Percentiles rank a stretch among this genome's conserved stretches.
phyloP scores from a whole-genome alignment of 2,797 vertebrate genomes.

The Todus mexicanus region DNA sequence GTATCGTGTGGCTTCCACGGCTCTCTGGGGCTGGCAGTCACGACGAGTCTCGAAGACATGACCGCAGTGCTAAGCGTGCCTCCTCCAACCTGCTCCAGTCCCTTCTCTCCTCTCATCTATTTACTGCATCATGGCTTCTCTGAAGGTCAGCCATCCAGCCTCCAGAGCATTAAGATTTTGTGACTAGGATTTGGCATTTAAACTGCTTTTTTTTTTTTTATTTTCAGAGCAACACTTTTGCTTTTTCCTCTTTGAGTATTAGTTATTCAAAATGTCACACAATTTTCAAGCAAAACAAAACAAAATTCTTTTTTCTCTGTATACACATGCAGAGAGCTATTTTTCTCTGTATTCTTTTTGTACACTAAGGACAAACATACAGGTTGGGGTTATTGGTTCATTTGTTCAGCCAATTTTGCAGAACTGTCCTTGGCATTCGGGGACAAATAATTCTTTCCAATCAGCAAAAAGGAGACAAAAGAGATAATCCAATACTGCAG shows the following conservation, averaged over 20 bases:
- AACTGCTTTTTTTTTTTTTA: constrained; percentile 2
- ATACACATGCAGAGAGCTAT: background rate
- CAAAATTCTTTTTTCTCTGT: background rate
- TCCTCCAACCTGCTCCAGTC: background rate
- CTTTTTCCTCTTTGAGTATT: background rate
- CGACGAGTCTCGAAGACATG: fast-evolving
- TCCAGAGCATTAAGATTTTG: background rate
- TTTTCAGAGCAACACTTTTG: background rate
- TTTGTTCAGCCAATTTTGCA: constrained; percentile 37
- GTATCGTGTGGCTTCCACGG: background rate
- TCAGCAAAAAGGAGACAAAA: constrained; percentile 43
- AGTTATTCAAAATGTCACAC: background rate
- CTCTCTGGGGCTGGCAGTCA: background rate
- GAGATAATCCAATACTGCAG: constrained; percentile 20
- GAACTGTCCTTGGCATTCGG: constrained; percentile 34
- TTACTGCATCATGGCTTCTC: background rate
- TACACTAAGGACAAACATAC: background rate
- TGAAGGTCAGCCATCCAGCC: background rate
- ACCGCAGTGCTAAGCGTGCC: background rate
- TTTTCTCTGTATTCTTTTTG: background rate
- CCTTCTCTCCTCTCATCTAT: background rate
- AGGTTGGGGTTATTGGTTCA: constrained; percentile 17
- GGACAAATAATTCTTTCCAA: constrained; percentile 27
- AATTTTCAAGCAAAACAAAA: background rate
- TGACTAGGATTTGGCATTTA: background rate